Percentiles rank a stretch among this genome's conserved stretches.
Evolutionary conservation across 1,140 invertebrate genomes (phyloP).

Genomic region (Panagrolaimus sp.): DNA sequence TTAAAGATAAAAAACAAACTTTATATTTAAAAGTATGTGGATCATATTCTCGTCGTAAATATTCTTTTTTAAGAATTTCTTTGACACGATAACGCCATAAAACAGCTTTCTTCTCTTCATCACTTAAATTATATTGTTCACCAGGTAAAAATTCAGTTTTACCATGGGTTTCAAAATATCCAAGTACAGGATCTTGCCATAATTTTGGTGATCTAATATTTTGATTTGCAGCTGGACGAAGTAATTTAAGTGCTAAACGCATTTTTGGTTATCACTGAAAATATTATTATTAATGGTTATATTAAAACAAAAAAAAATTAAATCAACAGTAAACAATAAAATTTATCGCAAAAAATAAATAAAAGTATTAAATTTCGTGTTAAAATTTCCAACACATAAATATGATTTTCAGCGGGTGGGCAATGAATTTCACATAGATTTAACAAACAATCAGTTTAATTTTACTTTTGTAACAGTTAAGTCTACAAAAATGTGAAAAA

Average conservation of each 20-base stretch:
- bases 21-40: constrained; percentile 57
- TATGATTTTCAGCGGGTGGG: too few species aligned
- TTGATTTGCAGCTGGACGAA: constrained; percentile 55
- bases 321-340: too few species aligned
- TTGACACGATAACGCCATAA: constrained; percentile 57
- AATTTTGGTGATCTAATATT: constrained; percentile 49
- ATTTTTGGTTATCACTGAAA: constrained; percentile 20
- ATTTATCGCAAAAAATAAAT: too few species aligned
- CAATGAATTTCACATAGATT: too few species aligned
- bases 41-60: constrained; percentile 52
- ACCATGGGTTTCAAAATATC: constrained; percentile 57
- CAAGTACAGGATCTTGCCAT: constrained; percentile 56
- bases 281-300: too few species aligned
- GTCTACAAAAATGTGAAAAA: too few species aligned
- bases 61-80: constrained; percentile 58
- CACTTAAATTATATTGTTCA: constrained; percentile 55
- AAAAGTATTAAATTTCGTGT: too few species aligned
- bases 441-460: too few species aligned
- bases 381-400: too few species aligned
- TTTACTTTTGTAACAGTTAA: too few species aligned
- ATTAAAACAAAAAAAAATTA: too few species aligned
- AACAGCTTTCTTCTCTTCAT: constrained; percentile 57
- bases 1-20: constrained; percentile 22
- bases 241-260: constrained; percentile 48
- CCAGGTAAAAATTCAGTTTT: constrained; percentile 55